Evolutionary conservation across 2,888 invertebrate species (phyloP).

Genomic region (Thecocarcelia acutangulata): DNA sequence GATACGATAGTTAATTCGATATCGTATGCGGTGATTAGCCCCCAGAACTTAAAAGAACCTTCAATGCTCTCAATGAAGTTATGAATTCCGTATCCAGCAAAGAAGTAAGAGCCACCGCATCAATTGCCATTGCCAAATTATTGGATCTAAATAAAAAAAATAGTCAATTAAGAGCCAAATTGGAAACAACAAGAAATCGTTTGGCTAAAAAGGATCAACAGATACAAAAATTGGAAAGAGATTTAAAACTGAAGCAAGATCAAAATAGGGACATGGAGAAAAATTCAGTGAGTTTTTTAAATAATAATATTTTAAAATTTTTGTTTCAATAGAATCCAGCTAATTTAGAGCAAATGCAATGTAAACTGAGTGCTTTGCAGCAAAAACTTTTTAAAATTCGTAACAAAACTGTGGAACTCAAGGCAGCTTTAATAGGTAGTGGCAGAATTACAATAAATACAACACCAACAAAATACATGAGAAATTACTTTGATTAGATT

Average conservation of each 20-base stretch:
- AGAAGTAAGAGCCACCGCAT: slow-evolving; percentile 77
- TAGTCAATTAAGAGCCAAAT: slow-evolving; percentile 76
- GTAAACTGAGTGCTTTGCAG: slow-evolving; percentile 80
- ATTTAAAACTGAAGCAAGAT: slow-evolving; percentile 69
- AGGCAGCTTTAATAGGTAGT: too few relatives aligned
- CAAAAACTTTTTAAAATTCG: slow-evolving; percentile 87
- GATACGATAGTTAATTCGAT: too few relatives aligned
- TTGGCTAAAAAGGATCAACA: slow-evolving; percentile 74
- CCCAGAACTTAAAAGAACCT: slow-evolving; percentile 77
- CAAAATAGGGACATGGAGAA: slow-evolving; percentile 62
- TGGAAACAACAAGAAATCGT: slow-evolving; percentile 76
- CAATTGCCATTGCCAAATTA: slow-evolving; percentile 77
- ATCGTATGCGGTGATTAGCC: too few relatives aligned
- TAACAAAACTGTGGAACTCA: slow-evolving; percentile 86
- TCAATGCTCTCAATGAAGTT: slow-evolving; percentile 77
- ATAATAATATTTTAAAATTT: not conserved
- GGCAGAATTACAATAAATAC: too few relatives aligned
- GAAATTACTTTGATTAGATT: too few relatives aligned
- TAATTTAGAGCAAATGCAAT: slow-evolving; percentile 83
- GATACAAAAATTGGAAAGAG: slow-evolving; percentile 73
- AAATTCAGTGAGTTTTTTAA: slow-evolving; percentile 50
- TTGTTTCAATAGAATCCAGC: too few relatives aligned
- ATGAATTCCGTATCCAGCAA: slow-evolving; percentile 78
- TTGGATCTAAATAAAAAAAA: slow-evolving; percentile 79
- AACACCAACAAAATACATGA: too few relatives aligned